Base-by-base conservation (phyloP, 2,113 vertebrate genomes). In the Tragelaphus scriptus region DNA sequence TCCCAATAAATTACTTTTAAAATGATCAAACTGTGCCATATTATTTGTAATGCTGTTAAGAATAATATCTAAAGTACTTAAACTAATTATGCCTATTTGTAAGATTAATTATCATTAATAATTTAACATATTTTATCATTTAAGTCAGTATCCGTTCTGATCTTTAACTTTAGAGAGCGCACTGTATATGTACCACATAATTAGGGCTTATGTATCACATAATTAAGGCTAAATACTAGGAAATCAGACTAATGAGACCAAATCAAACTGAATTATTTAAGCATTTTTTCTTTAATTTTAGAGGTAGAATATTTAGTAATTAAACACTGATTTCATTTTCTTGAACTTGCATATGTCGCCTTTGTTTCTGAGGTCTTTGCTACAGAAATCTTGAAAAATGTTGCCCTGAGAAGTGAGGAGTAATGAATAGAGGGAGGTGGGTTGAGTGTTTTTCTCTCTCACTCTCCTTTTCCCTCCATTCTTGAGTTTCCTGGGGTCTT, bases 191-290 rank as follows among this genome's bases (percentile, higher is more conserved):
- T 98, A 99, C 98, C 98, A 98, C 98, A 90, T 99, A 99, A 99
- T 99, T 99, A 99, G 98, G 98, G 99, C 99, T 99, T 99, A 99
- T 99, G 99, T 98, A 99, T 99, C 99, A 99, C 98, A 98, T 99
- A 99, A 99, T 99, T 99, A 99, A 98, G 99, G 99, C 99, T 99
- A 99, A 99, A 99, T 99, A 99, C 99, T 98, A 99, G 99, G 99
- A 99, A 99, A 99, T 99, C 99, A 99, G 98, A 98, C 99, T 99
- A 99, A 99, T 99, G 99, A 99, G 99, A 99, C 98, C 97, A 99
- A 99, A 99, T 99, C 99, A 99, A 99, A 99, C 99, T 99, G 99
- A 99, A 99, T 99, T 99, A 99, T 99, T 99, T 99, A 99, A 99
- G 99, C 98, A 97, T 98, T 99, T 98, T 98, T 98, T 86, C 95